Base-by-base conservation (phyloP, 2,888 invertebrate species). In the Thera obeliscata region DNA sequence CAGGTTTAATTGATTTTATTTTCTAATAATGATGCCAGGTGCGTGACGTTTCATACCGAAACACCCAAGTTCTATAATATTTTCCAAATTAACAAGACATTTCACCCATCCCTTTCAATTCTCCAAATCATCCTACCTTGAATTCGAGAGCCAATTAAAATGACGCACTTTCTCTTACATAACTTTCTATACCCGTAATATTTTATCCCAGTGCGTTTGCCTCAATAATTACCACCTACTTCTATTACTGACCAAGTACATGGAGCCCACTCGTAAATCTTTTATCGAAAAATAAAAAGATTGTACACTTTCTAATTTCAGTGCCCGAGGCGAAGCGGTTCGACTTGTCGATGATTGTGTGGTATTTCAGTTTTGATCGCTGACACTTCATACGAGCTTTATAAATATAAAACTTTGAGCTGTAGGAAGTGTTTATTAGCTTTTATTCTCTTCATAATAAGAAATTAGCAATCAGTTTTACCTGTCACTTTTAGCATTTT, bases 221-320 rank as follows among this genome's bases (percentile, higher is more conserved):
- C 62, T 62, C 63, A 58, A 61, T 66, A 69, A 69, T 69, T 69
- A 66, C 66, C 64, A 61, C 61, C 65, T 50, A 12, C 64, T 61
- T 65, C 46, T 62, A 67, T 59, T 66, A 66, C 58, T 59, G 66
- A 54, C 64, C 56, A 56, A 56, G 64, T 64, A 69, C 59, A 67
- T 67, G 65, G 82, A 82, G 81, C 81, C 82, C 77, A 82, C 83
- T 81, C 84, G 86, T 90, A 91, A 89, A 90, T 91, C 88, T 90
- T 58, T 83, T 87, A 89, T 87, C 82, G 84, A 81, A 82, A 80
- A 81, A 82, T 65, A 66, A 75, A 74, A 71, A 74, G 64, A 71
- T 48, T 60, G 75, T 82, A 82, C 83, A 90, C 93, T 93, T 93
- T 93, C 93, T 93, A 93, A 93, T 91, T 91, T 89, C 82, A 81